Conservation (phyloP, 2,113 vertebrate genomes). For the Gnathonemus echidnorhynchus region DNA sequence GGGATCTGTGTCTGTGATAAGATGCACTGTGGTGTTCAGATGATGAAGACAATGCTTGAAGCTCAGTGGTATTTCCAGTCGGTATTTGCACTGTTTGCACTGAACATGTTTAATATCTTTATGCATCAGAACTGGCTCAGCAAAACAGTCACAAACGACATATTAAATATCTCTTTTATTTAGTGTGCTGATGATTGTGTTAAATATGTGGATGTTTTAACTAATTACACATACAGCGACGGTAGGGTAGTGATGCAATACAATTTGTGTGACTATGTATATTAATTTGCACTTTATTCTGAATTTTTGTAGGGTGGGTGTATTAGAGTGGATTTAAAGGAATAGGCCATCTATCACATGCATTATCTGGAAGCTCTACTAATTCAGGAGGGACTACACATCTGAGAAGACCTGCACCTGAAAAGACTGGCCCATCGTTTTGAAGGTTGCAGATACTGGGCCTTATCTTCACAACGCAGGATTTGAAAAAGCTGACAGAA, state of each 20-base stretch:
- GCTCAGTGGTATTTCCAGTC: background rate
- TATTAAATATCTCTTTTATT: background rate
- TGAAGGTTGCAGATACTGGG: background rate
- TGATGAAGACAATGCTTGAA: background rate
- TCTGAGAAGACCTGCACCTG: background rate
- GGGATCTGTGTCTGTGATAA: background rate
- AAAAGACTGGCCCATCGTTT: background rate
- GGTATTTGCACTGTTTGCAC: too few species aligned
- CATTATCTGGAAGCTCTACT: background rate
- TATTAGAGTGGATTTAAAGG: background rate
- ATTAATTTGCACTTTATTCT: background rate
- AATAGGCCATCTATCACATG: background rate
- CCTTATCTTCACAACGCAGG: background rate
- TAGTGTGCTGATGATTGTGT: background rate
- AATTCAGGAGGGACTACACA: background rate
- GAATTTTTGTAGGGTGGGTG: background rate
- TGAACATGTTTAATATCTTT: background rate
- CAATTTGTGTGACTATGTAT: background rate
- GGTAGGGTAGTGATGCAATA: background rate
- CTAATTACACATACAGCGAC: background rate
- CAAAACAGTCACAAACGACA: background rate
- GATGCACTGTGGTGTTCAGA: background rate
- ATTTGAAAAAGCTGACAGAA: slow-evolving; percentile 9
- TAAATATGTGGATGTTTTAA: background rate
- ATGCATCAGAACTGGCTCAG: background rate